Evolutionary conservation across 2,113 vertebrate genomes (phyloP), one percentile per base, ranked within the genome.

Genomic region (Sturnira hondurensis): DNA sequence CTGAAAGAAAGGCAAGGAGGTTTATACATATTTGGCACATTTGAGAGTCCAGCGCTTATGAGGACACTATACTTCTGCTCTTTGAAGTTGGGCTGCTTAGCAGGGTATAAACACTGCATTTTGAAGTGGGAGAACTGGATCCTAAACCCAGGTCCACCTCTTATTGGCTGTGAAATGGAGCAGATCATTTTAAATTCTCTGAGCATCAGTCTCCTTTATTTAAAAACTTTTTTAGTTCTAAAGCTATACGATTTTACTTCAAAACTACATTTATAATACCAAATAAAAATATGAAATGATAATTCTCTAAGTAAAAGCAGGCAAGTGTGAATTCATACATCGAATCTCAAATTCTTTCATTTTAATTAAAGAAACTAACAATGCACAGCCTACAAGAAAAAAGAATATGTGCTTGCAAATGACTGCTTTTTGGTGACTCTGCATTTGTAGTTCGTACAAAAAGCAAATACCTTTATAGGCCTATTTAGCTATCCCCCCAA

Each of bases 401-500:
- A 93, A 85, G 67, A 92, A 91, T 96, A 88, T 96, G 89, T 97
- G 43, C 94, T 95, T 94, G 84, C 82, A 97, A 98, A 96, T 96
- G 93, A 63, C 92, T 93, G 70, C 84, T 95, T 96, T 92, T 88
- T 91, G 58, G 17, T 82, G n/a, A n/a, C 74, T 96, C 89, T 89
- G 76, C 52, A 84, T 86, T 97, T 97, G 95, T 28, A 96, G 89
- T 97, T 90, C 22, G 61, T 71, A 24, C 54, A 94, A 82, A 95
- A 91, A 80, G 89, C 54, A 97, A 94, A 71, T 88, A 95, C 94
- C 93, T 98, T 94, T 83, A 54, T 74, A 91, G 88, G 93, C 84
- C 86, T 97, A 88, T 96, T 98, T 97, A 97, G 93, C 94, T 96
- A 93, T 80, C 93, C 84, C 97, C 88, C 95, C 95, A 91, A 92